These are phyloP conservation scores for Drosophila longiperda DNA, from an alignment of 2,888 invertebrate species.

Conservation along the genomic window DNA sequence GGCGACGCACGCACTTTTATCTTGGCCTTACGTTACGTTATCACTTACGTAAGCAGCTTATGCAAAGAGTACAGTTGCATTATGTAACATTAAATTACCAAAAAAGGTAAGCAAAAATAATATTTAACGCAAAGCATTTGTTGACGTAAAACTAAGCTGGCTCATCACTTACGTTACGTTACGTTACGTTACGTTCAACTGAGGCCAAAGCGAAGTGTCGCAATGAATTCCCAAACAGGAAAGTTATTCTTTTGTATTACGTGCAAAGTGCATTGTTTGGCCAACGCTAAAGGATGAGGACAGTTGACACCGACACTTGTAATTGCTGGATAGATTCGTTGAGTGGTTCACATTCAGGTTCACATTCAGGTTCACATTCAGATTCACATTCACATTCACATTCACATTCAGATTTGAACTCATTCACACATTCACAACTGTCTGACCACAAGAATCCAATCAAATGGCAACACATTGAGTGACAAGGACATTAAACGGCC, in stretches of 20 bases:
- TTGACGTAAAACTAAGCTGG: neutral
- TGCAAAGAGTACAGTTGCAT: neutral
- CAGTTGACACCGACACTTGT: constrained; percentile 19
- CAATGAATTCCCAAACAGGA: no score
- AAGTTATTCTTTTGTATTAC: neutral
- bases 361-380: constrained; percentile 4
- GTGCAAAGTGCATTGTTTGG: neutral
- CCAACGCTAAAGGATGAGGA: neutral
- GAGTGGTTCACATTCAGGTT: constrained; percentile 8
- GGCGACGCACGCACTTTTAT: neutral
- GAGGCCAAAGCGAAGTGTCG: neutral
- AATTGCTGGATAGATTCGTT: constrained; percentile 28
- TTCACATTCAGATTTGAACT: constrained; percentile 13
- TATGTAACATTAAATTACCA: neutral
- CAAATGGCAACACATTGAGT: constrained; percentile 47
- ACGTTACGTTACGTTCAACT: neutral
- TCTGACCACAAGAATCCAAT: constrained; percentile 68
- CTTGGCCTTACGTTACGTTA: neutral
- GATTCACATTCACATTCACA: neutral
- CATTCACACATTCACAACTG: constrained; percentile 31
- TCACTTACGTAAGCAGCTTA: neutral
- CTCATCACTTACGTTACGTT: neutral
- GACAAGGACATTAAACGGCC: constrained; percentile 29
- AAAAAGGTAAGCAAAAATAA: neutral
- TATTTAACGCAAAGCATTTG: neutral